Evolutionary conservation across 2,113 vertebrate genomes (phyloP), one percentile per base, ranked within the genome.

Genomic region (Xyrauchen texanus): DNA sequence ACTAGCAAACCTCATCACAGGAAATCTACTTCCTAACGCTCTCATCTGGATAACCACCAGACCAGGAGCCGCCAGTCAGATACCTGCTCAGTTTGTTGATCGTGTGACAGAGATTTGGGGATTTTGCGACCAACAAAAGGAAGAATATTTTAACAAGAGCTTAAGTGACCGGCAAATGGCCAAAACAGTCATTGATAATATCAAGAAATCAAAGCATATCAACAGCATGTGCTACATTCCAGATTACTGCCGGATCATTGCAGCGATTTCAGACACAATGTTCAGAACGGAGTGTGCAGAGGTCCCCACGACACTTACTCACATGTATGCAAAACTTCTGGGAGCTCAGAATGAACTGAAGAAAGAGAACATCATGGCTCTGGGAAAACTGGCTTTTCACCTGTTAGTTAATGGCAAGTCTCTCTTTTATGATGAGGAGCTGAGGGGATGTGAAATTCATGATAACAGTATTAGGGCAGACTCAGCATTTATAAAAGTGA

Each of bases 281-380:
- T 4, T 66, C 13, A 15, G 61, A 2, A 12, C 61, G 6, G 2
- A 0, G 2, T 2, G n/a, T n/a, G n/a, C n/a, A n/a, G n/a, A n/a
- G n/a, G n/a, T n/a, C n/a, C n/a, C n/a, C n/a, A n/a, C n/a, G 64
- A 66, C 64, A 8, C 64, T 66, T 45, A 66, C 64, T 47, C 64
- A 66, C 42, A 66, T 66, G 64, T 47, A 66, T 45, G 15, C 12
- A 12, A 66, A 0, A 47, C 13, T 66, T 2, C 13, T 66, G 64
- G n/a, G 45, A 47, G 13, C 12, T 9, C 64, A 66, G 64, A 66
- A 0, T 3, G 7, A 66, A 15, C 13, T 2, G 63, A 65, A 44
- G 8, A 66, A 0, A 47, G 64, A 47, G 13, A 47, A 1, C 44
- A 9, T 66, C 44, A 5, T 47, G 3, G 64, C 64, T 47, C 64